Base-by-base conservation (phyloP, 2,113 vertebrate species). In the Mus spicilegus region DNA sequence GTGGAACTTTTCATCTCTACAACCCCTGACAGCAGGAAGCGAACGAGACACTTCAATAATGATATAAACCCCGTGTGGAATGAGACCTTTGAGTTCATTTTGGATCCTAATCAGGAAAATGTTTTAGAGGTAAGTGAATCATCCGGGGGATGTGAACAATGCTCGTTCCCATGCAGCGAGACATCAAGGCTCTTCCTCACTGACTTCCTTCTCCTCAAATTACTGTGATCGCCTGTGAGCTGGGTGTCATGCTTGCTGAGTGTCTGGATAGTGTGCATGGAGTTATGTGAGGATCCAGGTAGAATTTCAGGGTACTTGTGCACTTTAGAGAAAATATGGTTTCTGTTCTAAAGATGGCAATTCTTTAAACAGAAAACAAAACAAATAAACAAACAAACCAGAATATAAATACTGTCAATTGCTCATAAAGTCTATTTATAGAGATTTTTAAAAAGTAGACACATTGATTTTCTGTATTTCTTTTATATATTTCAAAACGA, bases 21-120 rank as follows among this genome's bases (percentile, higher is more conserved):
- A 0, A 99, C 99, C 54, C 99, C 99, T 0, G 99, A 99, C 85
- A 99, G 99, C 98, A 99, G 99, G 93, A 99, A 99, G 96, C 99
- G 98, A 97, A 99, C 99, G 0, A 99, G 98, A 30, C 99, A 99
- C 92, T 99, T 99, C 96, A 99, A 99, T 98, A 99, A 99, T 0
- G 46, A 99, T 77, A 98, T 99, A 94, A 99, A 99, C 97, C 99
- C 99, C 0, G 98, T 99, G 94, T 99, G 99, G 99, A 98, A 99
- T 0, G 99, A 99, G 97, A 99, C 99, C 7, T 99, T 99, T 42
- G 98, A 99, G 91, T 99, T 99, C 97, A 99, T 99, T 92, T 96
- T 99, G 97, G 99, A 99, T 96, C 99, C 99, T 87, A 99, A 99
- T 95, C 99, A 99, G 97, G 99, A 99, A 86, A 99, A 99, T 81